A percentile compares a stretch with the other conserved stretches of the same genome.
These are phyloP conservation scores for Dinomys branickii DNA, from an alignment of 2,113 vertebrate genomes.

Conservation along the genomic window DNA sequence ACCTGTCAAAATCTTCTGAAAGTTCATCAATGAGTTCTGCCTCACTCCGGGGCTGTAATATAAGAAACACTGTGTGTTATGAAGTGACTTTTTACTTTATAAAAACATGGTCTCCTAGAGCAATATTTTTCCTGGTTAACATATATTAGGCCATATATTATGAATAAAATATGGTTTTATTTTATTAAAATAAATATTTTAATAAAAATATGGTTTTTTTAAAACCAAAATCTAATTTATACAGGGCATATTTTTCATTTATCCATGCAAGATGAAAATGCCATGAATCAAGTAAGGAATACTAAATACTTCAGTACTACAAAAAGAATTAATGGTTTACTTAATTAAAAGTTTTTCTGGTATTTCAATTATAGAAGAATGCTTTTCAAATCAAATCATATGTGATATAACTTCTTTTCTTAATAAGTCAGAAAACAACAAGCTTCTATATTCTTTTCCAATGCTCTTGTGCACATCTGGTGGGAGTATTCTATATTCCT, in stretches of 20 bases:
- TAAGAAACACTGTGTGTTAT: neutral
- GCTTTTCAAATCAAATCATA: neutral
- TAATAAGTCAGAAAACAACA: neutral
- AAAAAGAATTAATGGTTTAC: neutral
- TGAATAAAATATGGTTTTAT: no score
- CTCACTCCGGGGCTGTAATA: constrained; percentile 83
- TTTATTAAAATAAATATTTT: no score
- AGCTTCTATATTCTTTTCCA: neutral
- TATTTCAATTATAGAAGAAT: neutral
- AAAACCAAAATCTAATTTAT: constrained; percentile 30
- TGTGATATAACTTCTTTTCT: neutral
- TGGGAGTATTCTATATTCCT: neutral
- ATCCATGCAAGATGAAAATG: neutral
- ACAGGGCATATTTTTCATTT: neutral
- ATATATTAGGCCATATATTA: neutral
- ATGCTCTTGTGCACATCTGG: neutral
- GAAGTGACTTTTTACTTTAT: neutral
- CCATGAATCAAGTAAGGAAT: neutral
- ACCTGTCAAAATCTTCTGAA: constrained; percentile 83
- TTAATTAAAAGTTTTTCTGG: neutral
- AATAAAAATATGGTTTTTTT: no score
- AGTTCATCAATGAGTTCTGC: constrained; percentile 85
- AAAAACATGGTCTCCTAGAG: neutral
- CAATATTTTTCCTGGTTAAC: neutral
- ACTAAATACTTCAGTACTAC: neutral